Conservation (phyloP, 2,888 invertebrate species). For the Acanthoscelides obtectus region DNA sequence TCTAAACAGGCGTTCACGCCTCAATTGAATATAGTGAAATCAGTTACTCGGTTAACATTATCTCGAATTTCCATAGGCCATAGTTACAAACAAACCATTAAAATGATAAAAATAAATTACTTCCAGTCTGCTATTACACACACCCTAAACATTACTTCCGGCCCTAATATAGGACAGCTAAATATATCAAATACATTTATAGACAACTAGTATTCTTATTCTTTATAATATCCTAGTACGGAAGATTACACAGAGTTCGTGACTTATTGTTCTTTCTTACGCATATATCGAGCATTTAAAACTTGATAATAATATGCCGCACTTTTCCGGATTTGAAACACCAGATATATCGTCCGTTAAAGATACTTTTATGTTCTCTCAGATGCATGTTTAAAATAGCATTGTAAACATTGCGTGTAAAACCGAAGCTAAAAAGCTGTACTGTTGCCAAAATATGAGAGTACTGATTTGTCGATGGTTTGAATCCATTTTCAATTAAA, state of each 20-base stretch:
- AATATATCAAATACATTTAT: background rate
- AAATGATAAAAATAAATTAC: background rate
- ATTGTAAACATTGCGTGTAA: background rate
- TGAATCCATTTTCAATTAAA: too few relatives aligned
- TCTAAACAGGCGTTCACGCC: too few relatives aligned
- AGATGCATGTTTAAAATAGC: background rate
- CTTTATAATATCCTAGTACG: background rate
- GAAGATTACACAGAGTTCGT: background rate
- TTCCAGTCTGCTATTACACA: background rate
- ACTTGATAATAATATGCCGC: too few relatives aligned
- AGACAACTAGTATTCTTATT: background rate
- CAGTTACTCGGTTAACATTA: too few relatives aligned
- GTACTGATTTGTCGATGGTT: too few relatives aligned
- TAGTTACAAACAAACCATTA: too few relatives aligned
- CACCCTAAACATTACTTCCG: background rate
- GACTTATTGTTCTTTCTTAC: background rate
- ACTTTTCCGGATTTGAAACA: too few relatives aligned
- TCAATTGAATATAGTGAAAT: too few relatives aligned
- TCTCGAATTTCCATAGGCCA: too few relatives aligned
- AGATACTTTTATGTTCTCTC: background rate
- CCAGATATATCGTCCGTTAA: background rate
- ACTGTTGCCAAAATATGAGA: too few relatives aligned
- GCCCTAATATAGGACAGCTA: background rate
- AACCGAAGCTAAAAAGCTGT: too few relatives aligned
- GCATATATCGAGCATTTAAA: too few relatives aligned